phyloP scores from a whole-genome alignment of 1,140 invertebrate genomes.

The Maniola jurtina region DNA sequence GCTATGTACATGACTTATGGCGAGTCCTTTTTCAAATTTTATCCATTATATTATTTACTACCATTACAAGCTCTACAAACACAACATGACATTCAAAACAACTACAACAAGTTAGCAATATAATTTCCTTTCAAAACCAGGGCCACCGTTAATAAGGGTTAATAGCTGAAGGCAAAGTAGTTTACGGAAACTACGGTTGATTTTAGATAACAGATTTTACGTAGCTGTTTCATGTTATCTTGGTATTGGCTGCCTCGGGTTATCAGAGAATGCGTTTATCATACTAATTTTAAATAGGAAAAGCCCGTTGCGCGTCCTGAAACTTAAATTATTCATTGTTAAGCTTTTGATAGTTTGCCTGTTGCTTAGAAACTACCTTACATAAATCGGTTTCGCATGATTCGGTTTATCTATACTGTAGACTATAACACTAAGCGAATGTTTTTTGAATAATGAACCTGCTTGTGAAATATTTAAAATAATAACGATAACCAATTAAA shows the following conservation, averaged over 20 bases:
- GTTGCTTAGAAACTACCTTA: not conserved
- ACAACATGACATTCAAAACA: not conserved
- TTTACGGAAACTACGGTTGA: slow-evolving; percentile 23
- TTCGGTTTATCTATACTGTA: no score
- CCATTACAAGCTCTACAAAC: not conserved
- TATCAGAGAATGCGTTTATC: slow-evolving; percentile 9
- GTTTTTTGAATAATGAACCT: no score
- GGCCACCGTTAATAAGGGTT: slow-evolving; percentile 24
- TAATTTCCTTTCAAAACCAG: slow-evolving; percentile 25
- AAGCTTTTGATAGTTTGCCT: not conserved
- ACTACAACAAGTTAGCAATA: not conserved
- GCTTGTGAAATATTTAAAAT: no score
- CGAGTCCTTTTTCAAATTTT: no score
- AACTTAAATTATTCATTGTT: not conserved
- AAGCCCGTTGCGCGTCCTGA: not conserved
- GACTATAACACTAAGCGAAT: no score
- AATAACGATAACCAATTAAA: no score
- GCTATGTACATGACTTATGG: no score
- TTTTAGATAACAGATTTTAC: slow-evolving; percentile 30
- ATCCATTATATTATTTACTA: no score
- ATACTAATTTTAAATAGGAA: not conserved
- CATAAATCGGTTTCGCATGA: not conserved
- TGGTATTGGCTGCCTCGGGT: slow-evolving; percentile 21
- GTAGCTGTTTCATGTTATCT: slow-evolving; percentile 25
- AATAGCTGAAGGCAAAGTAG: slow-evolving; percentile 21